A percentile compares a stretch with the other conserved stretches of the same genome.
Conservation (phyloP, 1,140 invertebrate genomes). For the Mycetomoellerius zeteki region DNA sequence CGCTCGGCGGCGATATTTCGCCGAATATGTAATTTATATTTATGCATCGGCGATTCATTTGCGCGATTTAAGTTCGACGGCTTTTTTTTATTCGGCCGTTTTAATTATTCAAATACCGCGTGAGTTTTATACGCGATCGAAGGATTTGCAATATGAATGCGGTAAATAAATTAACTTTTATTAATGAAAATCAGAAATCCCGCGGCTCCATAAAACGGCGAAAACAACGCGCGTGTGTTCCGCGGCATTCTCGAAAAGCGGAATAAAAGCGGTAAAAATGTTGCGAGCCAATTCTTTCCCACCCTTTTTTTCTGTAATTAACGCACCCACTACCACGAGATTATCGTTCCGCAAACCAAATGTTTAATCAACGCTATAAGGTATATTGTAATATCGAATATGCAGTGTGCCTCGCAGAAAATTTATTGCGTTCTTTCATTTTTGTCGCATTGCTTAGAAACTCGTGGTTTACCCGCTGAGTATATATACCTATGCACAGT, state of each 20-base stretch:
- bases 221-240: constrained; percentile 62
- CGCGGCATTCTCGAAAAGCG: constrained; percentile 63
- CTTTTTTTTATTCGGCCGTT: constrained; percentile 71
- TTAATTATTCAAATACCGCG: constrained; percentile 74
- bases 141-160: constrained; percentile 77
- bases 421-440: constrained; percentile 1
- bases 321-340: constrained; percentile 54
- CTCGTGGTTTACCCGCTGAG: background rate
- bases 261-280: constrained; percentile 57
- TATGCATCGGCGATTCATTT: constrained; percentile 77
- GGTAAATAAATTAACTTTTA: constrained; percentile 77
- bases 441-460: background rate
- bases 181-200: constrained; percentile 71
- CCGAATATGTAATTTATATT: constrained; percentile 77
- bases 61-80: constrained; percentile 74
- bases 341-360: constrained; percentile 60
- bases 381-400: constrained; percentile 59
- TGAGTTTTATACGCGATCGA: constrained; percentile 62
- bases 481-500: too few species aligned
- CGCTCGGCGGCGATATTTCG: constrained; percentile 69
- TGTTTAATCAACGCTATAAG: constrained; percentile 62
- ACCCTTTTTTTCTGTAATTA: constrained; percentile 57
- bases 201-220: constrained; percentile 60
- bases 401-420: constrained; percentile 19
- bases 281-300: constrained; percentile 52